These are phyloP conservation scores for Alethe diademata DNA, from an alignment of 2,113 vertebrate species.

Conservation along the genomic window DNA sequence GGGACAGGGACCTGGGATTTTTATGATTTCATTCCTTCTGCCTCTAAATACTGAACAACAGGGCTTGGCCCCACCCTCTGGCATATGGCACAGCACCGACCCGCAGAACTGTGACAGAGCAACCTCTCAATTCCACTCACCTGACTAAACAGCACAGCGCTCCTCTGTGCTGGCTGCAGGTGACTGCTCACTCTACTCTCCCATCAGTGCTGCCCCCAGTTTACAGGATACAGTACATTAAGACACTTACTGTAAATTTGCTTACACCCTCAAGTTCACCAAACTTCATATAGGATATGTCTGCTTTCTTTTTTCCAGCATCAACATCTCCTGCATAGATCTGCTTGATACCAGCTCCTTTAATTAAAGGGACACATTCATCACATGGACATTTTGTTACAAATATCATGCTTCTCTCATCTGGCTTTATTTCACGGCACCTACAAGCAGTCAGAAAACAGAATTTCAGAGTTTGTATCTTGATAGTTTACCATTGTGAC, in stretches of 20 bases:
- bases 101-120: not conserved
- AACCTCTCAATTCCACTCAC: not conserved
- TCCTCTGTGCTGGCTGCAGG: not conserved
- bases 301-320: constrained; percentile 89
- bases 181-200: not conserved
- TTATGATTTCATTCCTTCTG: no score
- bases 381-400: constrained; percentile 96
- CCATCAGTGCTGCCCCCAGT: not conserved
- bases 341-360: constrained; percentile 89
- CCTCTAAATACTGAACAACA: no score
- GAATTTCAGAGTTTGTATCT: not conserved
- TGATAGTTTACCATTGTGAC: not conserved
- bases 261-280: constrained; percentile 78
- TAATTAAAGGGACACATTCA: constrained; percentile 92
- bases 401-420: constrained; percentile 89
- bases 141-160: not conserved
- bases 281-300: constrained; percentile 93
- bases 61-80: not conserved
- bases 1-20: no score
- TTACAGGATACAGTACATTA: not conserved
- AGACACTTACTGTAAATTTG: constrained; percentile 87
- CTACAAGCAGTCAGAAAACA: constrained; percentile 67
- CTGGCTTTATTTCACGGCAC: constrained; percentile 84
- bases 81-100: not conserved
- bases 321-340: constrained; percentile 91